Conservation (phyloP, 2,888 invertebrate species). For the Ditylenchus weischeri region DNA sequence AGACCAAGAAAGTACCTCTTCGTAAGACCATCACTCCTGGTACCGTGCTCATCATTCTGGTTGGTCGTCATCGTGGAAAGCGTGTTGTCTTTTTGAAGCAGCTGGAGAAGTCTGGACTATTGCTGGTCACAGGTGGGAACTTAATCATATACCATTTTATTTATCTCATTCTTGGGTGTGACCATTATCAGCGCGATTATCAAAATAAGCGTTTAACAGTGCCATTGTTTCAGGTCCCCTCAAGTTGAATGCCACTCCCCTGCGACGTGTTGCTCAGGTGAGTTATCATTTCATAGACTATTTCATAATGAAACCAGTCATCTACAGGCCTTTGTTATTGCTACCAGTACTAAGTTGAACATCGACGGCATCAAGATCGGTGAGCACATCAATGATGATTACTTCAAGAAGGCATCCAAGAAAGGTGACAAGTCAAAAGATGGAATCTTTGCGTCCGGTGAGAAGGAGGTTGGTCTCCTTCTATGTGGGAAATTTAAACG, state of each 20-base stretch:
- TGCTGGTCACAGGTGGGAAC: slow-evolving; percentile 72
- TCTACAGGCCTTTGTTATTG: slow-evolving; percentile 75
- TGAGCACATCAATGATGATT: slow-evolving; percentile 80
- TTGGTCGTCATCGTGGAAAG: slow-evolving; percentile 94
- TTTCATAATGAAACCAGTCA: too few relatives aligned
- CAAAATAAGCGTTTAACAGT: too few relatives aligned
- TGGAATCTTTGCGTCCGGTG: slow-evolving; percentile 85
- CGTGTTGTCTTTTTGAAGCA: slow-evolving; percentile 88
- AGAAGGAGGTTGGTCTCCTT: slow-evolving; percentile 70
- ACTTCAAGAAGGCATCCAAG: slow-evolving; percentile 75
- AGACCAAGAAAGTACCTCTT: slow-evolving; percentile 41
- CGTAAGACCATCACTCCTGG: slow-evolving; percentile 73
- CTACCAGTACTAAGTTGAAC: slow-evolving; percentile 83
- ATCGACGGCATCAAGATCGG: slow-evolving; percentile 77
- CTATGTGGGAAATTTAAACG: neutral
- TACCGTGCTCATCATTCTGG: slow-evolving; percentile 81
- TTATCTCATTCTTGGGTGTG: too few relatives aligned
- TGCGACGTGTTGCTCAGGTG: slow-evolving; percentile 88
- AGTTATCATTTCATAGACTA: slow-evolving; percentile 58
- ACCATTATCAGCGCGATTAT: too few relatives aligned
- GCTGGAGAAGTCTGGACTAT: slow-evolving; percentile 78
- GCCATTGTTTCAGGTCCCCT: slow-evolving; percentile 70
- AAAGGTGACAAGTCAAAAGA: slow-evolving; percentile 75
- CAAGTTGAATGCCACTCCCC: slow-evolving; percentile 86
- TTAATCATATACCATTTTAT: too few relatives aligned